A percentile compares a stretch with the other conserved stretches of the same genome.
phyloP scores from a whole-genome alignment of 1,140 invertebrate genomes.

The Gyrodactylus salaris region DNA sequence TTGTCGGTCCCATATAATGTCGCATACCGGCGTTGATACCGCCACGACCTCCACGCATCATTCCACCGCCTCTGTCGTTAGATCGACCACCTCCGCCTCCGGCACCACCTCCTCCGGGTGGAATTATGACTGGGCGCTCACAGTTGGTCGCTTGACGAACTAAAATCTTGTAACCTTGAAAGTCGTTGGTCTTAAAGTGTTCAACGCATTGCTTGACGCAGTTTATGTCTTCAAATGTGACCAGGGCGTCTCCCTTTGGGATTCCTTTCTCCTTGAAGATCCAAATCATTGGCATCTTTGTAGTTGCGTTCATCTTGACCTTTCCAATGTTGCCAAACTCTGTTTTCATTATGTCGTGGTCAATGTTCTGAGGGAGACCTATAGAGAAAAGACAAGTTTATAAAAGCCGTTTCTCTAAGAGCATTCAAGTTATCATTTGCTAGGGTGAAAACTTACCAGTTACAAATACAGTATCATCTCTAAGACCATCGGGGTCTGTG shows the following conservation, averaged over 20 bases:
- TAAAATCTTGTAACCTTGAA: neutral
- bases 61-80: neutral
- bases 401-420: neutral
- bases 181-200: neutral
- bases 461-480: neutral
- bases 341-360: neutral
- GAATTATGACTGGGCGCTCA: neutral
- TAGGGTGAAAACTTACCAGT: neutral
- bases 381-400: no score
- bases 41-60: neutral
- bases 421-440: neutral
- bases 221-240: neutral
- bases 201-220: neutral
- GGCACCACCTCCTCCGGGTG: neutral
- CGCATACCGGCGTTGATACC: neutral
- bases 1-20: neutral
- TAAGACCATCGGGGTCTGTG: neutral
- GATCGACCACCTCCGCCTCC: neutral
- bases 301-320: neutral
- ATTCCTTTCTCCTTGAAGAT: neutral
- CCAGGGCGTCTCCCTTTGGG: neutral
- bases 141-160: neutral
- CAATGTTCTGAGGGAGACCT: neutral
- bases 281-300: slow-evolving; percentile 1
- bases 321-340: neutral